Base-by-base conservation (phyloP, 2,113 vertebrate genomes). In the Heloderma charlesbogerti region DNA sequence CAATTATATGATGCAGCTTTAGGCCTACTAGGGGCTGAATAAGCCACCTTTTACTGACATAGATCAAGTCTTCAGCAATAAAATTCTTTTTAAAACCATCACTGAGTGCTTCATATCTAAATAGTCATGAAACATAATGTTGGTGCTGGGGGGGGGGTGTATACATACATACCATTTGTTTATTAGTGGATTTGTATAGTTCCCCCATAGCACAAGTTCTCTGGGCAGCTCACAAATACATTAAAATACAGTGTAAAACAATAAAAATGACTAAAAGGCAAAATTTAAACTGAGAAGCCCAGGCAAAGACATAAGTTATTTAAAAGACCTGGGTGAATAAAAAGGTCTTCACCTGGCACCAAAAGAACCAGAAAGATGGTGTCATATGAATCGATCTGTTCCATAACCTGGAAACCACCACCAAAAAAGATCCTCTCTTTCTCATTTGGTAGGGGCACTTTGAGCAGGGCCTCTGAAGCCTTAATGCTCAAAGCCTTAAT, bases 41-140 rank as follows among this genome's bases (percentile, higher is more conserved):
- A 92, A 60, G 27, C 34, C 75, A 83, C 84, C 83, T 72, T 16
- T 43, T 93, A 90, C 43, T 79, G 43, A 20, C 0, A 66, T 7
- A 88, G 79, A 91, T 91, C 71, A 87, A 86, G 67, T 84, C 6
- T 89, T 37, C 77, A 4, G 83, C 57, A 90, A 77, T 91, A 77
- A 72, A 27, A 84, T 13, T 45, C 74, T 93, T 92, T 86, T 31
- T 80, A 18, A 0, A 37, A 82, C 43, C 31, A 27, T 25, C 3
- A 20, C 10, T 22, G 48, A 43, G 29, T 18, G 48, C 57, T 89
- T 82, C 51, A 83, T 72, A 72, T 72, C 48, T 89, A 83, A 37
- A 29, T 74, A 83, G 29, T 45, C 27, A 82, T 60, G 67, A 83
- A 57, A 31, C 27, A 31, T 69, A 69, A 67, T n/a, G 18, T 22